phyloP scores from a whole-genome alignment of 2,113 vertebrate species.

The Setophaga kirtlandii region DNA sequence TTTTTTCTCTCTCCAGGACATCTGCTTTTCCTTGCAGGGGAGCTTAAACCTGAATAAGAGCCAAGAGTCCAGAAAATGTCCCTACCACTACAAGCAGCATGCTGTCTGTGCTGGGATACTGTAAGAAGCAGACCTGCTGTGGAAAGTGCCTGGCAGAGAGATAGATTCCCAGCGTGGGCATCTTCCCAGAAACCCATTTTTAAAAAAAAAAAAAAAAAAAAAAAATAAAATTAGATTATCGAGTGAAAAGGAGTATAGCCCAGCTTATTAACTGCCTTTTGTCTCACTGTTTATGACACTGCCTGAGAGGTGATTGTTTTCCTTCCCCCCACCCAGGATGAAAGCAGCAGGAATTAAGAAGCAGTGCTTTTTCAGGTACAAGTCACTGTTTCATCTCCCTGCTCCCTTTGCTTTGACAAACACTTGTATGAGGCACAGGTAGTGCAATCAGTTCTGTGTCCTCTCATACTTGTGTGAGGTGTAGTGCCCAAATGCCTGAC shows the following conservation, averaged over 20 bases:
- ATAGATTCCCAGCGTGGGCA: fast-evolving
- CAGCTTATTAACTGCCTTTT: background rate
- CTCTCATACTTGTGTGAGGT: background rate
- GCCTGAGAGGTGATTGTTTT: background rate
- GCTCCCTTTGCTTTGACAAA: background rate
- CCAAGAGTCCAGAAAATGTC: background rate
- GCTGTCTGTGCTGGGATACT: background rate
- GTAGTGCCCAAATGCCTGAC: background rate
- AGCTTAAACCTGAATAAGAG: background rate
- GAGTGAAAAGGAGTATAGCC: background rate
- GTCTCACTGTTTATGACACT: background rate
- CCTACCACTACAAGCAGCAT: fast-evolving
- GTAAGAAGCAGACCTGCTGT: background rate
- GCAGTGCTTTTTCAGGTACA: background rate
- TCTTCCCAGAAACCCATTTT: background rate
- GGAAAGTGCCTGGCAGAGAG: fast-evolving
- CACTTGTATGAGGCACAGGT: background rate
- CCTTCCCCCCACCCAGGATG: background rate
- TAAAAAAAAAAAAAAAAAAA: background rate
- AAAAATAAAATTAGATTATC: background rate
- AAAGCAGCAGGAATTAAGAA: background rate
- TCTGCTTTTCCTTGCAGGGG: background rate
- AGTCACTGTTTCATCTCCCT: background rate
- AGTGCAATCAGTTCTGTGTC: background rate
- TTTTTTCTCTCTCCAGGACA: background rate